Base-by-base conservation (phyloP, 2,113 vertebrate genomes). In the Oreochromis niloticus region DNA sequence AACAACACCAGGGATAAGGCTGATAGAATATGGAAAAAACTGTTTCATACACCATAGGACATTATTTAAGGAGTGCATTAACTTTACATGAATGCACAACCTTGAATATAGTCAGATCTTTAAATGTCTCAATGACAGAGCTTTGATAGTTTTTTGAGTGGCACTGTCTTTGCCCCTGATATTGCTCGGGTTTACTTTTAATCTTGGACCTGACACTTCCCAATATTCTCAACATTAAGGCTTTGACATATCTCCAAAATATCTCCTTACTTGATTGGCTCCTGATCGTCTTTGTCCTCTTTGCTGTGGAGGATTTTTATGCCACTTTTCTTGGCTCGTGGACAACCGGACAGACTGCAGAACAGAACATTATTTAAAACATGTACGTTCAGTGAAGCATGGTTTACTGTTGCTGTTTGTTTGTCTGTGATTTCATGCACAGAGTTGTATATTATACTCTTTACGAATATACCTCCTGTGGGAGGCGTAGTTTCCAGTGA, bases 401-500 rank as follows among this genome's bases (percentile, higher is more conserved):
- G 24, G 14, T 48, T 75, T 14, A 78, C 7, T 17, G 27, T 22
- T 19, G 24, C 6, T 57, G 61, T 88, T 43, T 57, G 55, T 88
- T 30, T 82, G 55, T 48, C 43, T 59, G 57, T 3, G 10, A 88
- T 93, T 43, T 9, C 6, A 9, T 78, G 50, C 34, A 32, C 7
- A 16, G 12, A 22, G 48, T 1, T 96, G 97, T 97, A 96, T 48
- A 30, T 19, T 32, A 48, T 78, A 34, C 5, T 32, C 46, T 78
- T 78, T 78, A 34, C 5, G 3, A 78, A 32, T 27, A 12, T 97
- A 99, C 98, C 98, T 99, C 95, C 98, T 97, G 94, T 99, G 98
- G 88, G 98, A 99, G 91, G 98, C 98, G 27, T 99, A 99, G 96
- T 99, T 99, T 95, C 98, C 98, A 1, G 98, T 99, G 94, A 99